A percentile compares a stretch with the other conserved stretches of the same genome.
Conservation (phyloP, 2,888 invertebrate species). For the Anaspis maculata region DNA sequence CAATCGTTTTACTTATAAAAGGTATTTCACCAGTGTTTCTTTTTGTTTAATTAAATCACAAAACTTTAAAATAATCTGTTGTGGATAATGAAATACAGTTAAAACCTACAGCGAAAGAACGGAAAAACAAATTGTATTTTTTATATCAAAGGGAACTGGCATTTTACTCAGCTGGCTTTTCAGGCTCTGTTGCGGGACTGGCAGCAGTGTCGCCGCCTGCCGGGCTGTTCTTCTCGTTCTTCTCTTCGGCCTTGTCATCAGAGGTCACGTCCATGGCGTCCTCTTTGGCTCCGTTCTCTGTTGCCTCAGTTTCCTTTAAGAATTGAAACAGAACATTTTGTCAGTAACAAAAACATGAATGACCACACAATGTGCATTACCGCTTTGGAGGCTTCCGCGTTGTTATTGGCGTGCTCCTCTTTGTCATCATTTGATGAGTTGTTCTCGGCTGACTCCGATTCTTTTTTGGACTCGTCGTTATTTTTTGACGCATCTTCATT, state of each 20-base stretch:
- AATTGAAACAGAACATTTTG: constrained; percentile 7
- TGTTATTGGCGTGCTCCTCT: constrained; percentile 34
- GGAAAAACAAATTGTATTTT: too few relatives aligned
- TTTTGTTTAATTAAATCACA: constrained; percentile 17
- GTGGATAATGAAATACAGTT: constrained; percentile 15
- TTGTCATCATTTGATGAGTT: constrained; percentile 34
- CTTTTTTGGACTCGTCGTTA: constrained; percentile 29
- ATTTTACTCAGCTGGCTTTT: constrained; percentile 35
- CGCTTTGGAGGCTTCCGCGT: constrained; percentile 30
- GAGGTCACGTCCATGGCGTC: constrained; percentile 34
- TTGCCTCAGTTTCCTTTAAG: constrained; percentile 28
- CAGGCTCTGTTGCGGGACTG: constrained; percentile 29
- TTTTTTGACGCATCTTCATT: constrained; percentile 33
- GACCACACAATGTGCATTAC: constrained; percentile 4
- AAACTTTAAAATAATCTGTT: constrained; percentile 18
- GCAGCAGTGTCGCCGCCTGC: constrained; percentile 26
- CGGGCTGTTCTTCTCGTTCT: constrained; percentile 22
- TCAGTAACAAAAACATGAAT: constrained; percentile 1
- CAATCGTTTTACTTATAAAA: constrained; percentile 16
- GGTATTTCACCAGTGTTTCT: constrained; percentile 8
- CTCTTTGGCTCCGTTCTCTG: constrained; percentile 39
- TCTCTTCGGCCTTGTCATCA: constrained; percentile 31
- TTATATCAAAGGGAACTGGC: constrained; percentile 14
- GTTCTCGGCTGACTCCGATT: constrained; percentile 27
- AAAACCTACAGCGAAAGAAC: constrained; percentile 29